Evolutionary conservation across 2,888 invertebrate genomes (phyloP), one percentile per base, ranked within the genome.

Genomic region (Leucozona laternaria): DNA sequence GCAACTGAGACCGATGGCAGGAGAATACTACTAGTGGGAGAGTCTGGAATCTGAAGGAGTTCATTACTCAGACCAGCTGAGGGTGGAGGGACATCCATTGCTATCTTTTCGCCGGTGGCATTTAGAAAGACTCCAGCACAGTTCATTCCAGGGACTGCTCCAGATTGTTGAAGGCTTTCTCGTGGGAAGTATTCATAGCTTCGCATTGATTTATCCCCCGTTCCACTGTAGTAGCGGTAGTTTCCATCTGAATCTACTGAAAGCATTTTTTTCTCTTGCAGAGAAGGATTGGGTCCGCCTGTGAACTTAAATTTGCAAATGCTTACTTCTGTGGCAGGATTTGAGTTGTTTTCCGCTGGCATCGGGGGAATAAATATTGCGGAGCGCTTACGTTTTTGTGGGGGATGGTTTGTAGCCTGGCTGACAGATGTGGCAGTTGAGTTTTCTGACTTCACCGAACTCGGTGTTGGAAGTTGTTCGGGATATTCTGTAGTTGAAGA

Each of bases 231-330:
- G 90, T 97, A 97, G 31, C 96, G 93, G 89, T 97, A 97, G 90
- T 97, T 97, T 0, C 97, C 97, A 1, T 97, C 97, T 0, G 97
- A 96, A 91, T 97, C 97, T 0, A 98, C 97, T 0, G 97, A 97
- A 0, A 98, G 93, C 95, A 97, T 97, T 92, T 98, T 98, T 93
- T 98, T 98, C 90, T 98, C 97, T 91, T 98, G 97, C 62, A 98
- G 91, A 79, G 96, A 96, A 0, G 98, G 98, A 88, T 97, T 97
- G 0, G 97, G 97, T 0, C 98, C 98, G 0, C 97, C 97, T 0
- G 97, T 97, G 91, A 98, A 97, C 91, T 98, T 98, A 91, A 98
- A 98, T 92, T 98, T 98, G 91, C 98, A 98, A 90, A 98, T 98
- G 91, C 96, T 96, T 53, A 97, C 97, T 92, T 97, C 97, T 0